These are phyloP conservation scores for Pao palembangensis DNA, from an alignment of 2,113 vertebrate species.

Conservation along the genomic window DNA sequence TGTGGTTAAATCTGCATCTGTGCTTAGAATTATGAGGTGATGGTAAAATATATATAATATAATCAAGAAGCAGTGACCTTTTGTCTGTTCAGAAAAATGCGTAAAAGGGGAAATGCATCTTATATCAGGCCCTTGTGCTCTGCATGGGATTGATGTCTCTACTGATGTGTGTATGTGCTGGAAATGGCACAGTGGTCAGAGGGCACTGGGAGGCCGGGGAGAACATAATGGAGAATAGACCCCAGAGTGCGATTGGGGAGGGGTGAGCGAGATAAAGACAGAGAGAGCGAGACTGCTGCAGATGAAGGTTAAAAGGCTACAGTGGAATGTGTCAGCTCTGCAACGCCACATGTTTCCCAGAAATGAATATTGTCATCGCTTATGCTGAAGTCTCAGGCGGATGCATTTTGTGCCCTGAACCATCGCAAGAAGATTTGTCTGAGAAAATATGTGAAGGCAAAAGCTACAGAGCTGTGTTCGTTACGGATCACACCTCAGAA, in stretches of 20 bases:
- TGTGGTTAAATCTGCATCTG: too few relatives aligned
- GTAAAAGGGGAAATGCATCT: not conserved
- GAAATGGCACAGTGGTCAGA: slow-evolving; percentile 41
- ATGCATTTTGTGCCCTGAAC: not conserved
- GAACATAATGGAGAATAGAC: slow-evolving; percentile 15
- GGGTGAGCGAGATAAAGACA: not conserved
- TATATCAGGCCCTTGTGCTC: not conserved
- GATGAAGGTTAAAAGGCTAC: slow-evolving; percentile 15
- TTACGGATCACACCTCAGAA: too few relatives aligned
- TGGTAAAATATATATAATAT: too few relatives aligned
- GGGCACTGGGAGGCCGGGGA: slow-evolving; percentile 24
- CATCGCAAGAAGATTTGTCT: slow-evolving; percentile 15
- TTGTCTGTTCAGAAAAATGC: not conserved
- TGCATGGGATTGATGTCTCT: slow-evolving; percentile 31
- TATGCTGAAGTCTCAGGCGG: slow-evolving; percentile 18
- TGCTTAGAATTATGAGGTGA: too few relatives aligned
- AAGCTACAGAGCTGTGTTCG: too few relatives aligned
- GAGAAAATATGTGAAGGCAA: too few relatives aligned
- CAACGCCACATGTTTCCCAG: slow-evolving; percentile 12
- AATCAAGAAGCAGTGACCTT: not conserved
- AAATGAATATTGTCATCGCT: slow-evolving; percentile 15
- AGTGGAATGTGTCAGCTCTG: slow-evolving; percentile 5
- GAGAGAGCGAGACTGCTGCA: slow-evolving; percentile 4
- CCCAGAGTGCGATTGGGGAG: not conserved
- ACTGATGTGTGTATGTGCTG: slow-evolving; percentile 24